These are phyloP conservation scores for Glandiceps talaboti DNA, from an alignment of 53 echinoderm and acorn worm species.

Conservation along the genomic window DNA sequence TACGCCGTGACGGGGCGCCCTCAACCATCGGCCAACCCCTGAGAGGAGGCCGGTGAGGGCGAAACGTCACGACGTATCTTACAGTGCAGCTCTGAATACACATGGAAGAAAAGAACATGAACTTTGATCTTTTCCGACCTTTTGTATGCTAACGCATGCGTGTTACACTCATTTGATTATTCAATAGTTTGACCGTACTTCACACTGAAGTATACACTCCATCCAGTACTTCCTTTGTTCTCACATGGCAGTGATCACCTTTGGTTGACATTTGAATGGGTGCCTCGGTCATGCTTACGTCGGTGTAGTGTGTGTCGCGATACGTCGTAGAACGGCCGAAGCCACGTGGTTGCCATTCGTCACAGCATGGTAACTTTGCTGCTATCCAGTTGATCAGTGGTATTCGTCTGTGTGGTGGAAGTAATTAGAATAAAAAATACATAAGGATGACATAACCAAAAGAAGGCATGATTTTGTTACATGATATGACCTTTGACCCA, in stretches of 20 bases:
- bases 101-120: too few species aligned
- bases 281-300: constrained; percentile 22
- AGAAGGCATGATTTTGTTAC: too few species aligned
- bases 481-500: too few species aligned
- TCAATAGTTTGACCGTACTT: neutral
- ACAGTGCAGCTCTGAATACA: too few species aligned
- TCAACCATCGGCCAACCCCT: too few species aligned
- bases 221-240: neutral
- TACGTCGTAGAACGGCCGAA: constrained; percentile 31
- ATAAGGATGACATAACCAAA: too few species aligned
- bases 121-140: too few species aligned
- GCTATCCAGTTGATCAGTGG: constrained; percentile 63
- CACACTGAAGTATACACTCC: neutral
- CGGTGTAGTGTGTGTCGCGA: constrained; percentile 57
- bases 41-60: too few species aligned
- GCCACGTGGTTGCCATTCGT: constrained; percentile 23
- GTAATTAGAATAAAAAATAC: neutral
- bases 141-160: too few species aligned
- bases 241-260: neutral
- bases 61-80: too few species aligned
- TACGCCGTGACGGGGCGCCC: too few species aligned
- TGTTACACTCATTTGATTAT: too few species aligned
- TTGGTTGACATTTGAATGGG: neutral
- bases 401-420: constrained; percentile 48
- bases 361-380: constrained; percentile 52